These are phyloP conservation scores for Cosmorhoe ocellata DNA, from an alignment of 2,888 invertebrate genomes.

Conservation along the genomic window DNA sequence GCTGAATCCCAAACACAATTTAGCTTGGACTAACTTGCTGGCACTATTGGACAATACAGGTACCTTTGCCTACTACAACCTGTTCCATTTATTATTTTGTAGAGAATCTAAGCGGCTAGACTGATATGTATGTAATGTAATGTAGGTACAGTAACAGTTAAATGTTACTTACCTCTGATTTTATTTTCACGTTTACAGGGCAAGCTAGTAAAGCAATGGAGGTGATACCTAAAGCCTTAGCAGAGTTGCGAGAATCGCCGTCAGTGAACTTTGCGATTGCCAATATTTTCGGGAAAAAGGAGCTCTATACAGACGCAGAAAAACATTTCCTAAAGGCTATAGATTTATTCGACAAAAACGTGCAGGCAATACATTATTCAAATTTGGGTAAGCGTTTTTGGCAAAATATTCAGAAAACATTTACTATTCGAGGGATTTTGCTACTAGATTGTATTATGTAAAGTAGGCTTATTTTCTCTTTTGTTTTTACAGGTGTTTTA, in stretches of 20 bases:
- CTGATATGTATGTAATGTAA: no score
- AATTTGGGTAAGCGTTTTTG: conserved; percentile 89
- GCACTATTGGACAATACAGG: conserved; percentile 91
- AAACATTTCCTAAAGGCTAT: conserved; percentile 90
- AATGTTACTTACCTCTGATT: no score
- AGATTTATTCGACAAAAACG: conserved; percentile 78
- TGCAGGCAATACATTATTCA: conserved; percentile 91
- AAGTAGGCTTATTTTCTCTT: not conserved
- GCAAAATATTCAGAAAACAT: not conserved
- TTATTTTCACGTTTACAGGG: no score
- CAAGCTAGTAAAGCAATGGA: conserved; percentile 86
- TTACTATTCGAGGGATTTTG: no score
- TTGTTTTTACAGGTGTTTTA: conserved; percentile 86
- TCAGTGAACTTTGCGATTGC: conserved; percentile 93
- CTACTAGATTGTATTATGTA: no score
- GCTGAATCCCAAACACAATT: conserved; percentile 88
- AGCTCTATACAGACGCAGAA: conserved; percentile 90
- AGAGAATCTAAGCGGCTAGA: no score
- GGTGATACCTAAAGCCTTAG: conserved; percentile 87
- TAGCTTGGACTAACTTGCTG: conserved; percentile 96
- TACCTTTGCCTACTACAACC: no score
- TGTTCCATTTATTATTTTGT: no score
- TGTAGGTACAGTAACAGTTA: no score
- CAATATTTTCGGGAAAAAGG: conserved; percentile 93
- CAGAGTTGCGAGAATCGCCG: conserved; percentile 87